phyloP scores from a whole-genome alignment of 2,888 invertebrate species.

The Eilema griseolum region DNA sequence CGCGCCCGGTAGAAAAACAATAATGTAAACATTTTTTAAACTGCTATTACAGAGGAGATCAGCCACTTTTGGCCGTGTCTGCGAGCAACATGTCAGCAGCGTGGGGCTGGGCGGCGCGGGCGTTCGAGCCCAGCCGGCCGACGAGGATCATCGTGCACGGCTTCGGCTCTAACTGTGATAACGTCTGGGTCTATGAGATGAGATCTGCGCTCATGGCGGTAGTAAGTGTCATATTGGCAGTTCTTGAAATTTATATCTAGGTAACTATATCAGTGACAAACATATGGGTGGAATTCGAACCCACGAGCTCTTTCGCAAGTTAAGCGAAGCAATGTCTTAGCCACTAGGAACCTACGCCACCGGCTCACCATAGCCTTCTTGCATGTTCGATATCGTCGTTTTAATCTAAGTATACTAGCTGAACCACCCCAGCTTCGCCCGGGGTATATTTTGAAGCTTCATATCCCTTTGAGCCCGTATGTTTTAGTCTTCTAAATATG shows the following conservation, averaged over 20 bases:
- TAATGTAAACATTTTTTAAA: too few relatives aligned
- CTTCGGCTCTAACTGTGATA: conserved; percentile 96
- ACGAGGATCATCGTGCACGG: conserved; percentile 96
- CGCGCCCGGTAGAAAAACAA: too few relatives aligned
- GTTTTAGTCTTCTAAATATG: too few relatives aligned
- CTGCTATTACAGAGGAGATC: conserved; percentile 80
- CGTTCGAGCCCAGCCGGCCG: conserved; percentile 89
- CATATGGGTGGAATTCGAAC: too few relatives aligned
- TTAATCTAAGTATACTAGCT: too few relatives aligned
- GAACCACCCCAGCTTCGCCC: too few relatives aligned
- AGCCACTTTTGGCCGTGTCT: conserved; percentile 90
- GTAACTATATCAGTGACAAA: too few relatives aligned
- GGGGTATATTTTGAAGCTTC: too few relatives aligned
- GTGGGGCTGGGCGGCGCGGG: conserved; percentile 88
- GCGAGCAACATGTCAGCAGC: conserved; percentile 91
- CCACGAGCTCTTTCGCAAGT: not conserved
- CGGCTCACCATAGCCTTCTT: too few relatives aligned
- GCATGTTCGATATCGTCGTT: too few relatives aligned
- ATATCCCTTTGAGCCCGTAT: too few relatives aligned
- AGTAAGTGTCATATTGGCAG: conserved; percentile 81
- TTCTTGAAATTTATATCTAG: not conserved
- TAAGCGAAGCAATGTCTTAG: not conserved
- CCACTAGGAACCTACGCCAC: too few relatives aligned
- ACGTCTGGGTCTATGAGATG: conserved; percentile 98
- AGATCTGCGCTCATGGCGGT: conserved; percentile 96